Percentiles rank a stretch among this genome's conserved stretches.
Conservation (phyloP, 2,888 invertebrate species). For the Tetragnatha montana region DNA sequence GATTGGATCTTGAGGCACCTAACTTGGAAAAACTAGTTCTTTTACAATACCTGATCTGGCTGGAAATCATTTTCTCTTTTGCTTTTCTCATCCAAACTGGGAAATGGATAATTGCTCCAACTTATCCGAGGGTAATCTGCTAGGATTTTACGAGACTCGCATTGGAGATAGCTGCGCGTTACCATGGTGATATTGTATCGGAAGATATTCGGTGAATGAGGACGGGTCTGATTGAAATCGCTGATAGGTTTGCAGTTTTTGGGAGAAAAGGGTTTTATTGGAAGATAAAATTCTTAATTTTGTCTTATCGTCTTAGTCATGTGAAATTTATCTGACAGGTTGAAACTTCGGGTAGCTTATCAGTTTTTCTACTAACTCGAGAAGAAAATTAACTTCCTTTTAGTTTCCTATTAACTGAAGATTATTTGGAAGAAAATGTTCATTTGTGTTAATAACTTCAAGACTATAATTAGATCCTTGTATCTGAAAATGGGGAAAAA, state of each 20-base stretch:
- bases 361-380: no score
- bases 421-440: no score
- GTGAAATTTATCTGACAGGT: no score
- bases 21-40: background rate
- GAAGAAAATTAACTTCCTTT: no score
- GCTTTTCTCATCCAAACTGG: background rate
- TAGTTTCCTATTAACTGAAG: no score
- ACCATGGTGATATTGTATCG: background rate
- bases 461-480: no score
- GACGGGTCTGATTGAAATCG: background rate
- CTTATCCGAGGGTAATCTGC: conserved; percentile 21
- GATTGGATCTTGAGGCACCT: background rate
- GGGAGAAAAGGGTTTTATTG: background rate
- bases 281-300: background rate
- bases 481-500: no score
- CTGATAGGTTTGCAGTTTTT: background rate
- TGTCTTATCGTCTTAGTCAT: no score
- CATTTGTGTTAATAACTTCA: no score
- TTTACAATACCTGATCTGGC: background rate
- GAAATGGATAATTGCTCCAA: conserved; percentile 11
- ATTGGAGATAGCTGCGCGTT: background rate
- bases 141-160: conserved; percentile 11
- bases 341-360: no score
- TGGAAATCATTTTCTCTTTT: conserved; percentile 20
- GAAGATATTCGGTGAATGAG: background rate